Conservation (phyloP, 2,113 vertebrate species). For the Narcine bancroftii region DNA sequence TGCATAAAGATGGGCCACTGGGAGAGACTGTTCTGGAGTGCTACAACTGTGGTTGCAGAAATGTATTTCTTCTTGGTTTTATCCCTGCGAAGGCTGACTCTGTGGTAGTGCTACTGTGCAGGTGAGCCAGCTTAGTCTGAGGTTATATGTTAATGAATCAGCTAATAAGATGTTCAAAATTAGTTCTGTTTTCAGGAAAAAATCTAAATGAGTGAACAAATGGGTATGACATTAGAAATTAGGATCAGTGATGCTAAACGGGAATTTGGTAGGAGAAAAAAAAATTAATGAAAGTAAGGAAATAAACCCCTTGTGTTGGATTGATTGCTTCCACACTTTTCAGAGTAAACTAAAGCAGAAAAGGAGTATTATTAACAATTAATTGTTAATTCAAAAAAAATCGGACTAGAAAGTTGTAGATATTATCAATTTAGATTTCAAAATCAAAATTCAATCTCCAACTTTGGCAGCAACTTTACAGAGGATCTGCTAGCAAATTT, state of each 20-base stretch:
- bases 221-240: background rate
- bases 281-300: background rate
- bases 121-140: constrained; percentile 54
- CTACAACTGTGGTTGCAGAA: constrained; percentile 95
- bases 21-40: constrained; percentile 95
- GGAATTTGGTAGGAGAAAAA: background rate
- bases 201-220: background rate
- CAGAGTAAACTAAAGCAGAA: no score
- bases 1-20: constrained; percentile 92
- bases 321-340: no score
- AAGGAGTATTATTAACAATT: no score
- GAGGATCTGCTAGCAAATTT: no score
- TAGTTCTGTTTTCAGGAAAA: background rate
- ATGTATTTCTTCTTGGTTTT: constrained; percentile 94
- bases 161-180: background rate
- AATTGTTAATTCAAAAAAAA: no score
- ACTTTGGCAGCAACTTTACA: no score
- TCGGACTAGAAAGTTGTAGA: no score
- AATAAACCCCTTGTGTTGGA: background rate
- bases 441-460: no score
- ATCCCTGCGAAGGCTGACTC: constrained; percentile 97
- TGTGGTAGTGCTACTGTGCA: constrained; percentile 90
- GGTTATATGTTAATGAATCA: background rate
- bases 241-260: background rate
- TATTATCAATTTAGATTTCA: no score